Evolutionary conservation across 1,140 invertebrate species (phyloP).

Genomic region (Hylaeus volcanicus): DNA sequence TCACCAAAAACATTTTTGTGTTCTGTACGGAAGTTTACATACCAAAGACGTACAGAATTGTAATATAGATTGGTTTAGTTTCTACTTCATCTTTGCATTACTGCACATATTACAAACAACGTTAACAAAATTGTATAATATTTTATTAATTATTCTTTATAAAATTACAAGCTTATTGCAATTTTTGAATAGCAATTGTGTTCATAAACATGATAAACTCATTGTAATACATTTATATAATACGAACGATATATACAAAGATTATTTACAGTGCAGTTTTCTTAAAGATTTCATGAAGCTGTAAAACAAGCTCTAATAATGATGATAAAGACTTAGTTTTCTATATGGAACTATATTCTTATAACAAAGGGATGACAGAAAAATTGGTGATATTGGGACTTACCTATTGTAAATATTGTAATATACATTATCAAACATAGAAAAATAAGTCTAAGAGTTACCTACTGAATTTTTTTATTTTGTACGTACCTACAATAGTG

Average conservation of each 20-base stretch:
- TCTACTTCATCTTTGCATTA: slow-evolving; percentile 42
- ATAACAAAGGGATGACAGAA: slow-evolving; percentile 69
- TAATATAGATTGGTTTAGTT: slow-evolving; percentile 59
- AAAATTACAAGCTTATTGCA: slow-evolving; percentile 47
- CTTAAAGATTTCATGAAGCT: slow-evolving; percentile 70
- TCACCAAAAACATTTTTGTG: slow-evolving; percentile 45
- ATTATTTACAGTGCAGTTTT: slow-evolving; percentile 70
- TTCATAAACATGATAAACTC: slow-evolving; percentile 62
- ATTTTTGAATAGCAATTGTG: slow-evolving; percentile 66
- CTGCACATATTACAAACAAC: slow-evolving; percentile 49
- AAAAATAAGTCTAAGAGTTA: slow-evolving; percentile 75
- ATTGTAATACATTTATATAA: slow-evolving; percentile 63
- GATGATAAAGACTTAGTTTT: slow-evolving; percentile 79
- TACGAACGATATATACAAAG: slow-evolving; percentile 50
- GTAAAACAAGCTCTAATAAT: slow-evolving; percentile 70
- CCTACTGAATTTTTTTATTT: slow-evolving; percentile 72
- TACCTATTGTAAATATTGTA: slow-evolving; percentile 80
- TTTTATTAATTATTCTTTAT: slow-evolving; percentile 56
- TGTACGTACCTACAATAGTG: slow-evolving; percentile 65
- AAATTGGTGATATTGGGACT: slow-evolving; percentile 73
- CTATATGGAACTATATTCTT: slow-evolving; percentile 80
- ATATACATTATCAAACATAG: slow-evolving; percentile 74
- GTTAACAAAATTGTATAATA: slow-evolving; percentile 43
- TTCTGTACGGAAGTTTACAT: slow-evolving; percentile 60
- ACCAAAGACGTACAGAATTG: slow-evolving; percentile 61